Evolutionary conservation across 1,140 invertebrate species (phyloP).

Genomic region (Zophobas atratus): DNA sequence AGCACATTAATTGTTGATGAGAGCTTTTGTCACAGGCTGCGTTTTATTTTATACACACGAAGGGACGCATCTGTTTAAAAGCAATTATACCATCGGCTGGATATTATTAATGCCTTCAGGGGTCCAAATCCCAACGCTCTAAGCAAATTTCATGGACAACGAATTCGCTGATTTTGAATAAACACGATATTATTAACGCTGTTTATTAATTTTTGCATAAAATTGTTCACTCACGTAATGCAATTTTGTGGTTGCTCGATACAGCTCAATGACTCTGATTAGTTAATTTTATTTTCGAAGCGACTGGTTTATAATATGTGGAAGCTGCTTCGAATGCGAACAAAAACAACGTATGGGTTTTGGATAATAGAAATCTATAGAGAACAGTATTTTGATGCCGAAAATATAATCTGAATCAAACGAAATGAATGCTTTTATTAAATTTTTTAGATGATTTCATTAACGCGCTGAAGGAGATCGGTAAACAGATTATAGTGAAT

Average conservation of each 20-base stretch:
- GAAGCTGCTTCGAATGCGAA: too few relatives aligned
- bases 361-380: too few relatives aligned
- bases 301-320: too few relatives aligned
- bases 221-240: slow-evolving; percentile 12
- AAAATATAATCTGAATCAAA: too few relatives aligned
- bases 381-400: too few relatives aligned
- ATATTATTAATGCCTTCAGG: slow-evolving; percentile 40
- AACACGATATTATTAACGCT: slow-evolving; percentile 35
- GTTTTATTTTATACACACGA: slow-evolving; percentile 42
- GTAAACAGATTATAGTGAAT: too few relatives aligned
- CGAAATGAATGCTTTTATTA: too few relatives aligned
- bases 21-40: slow-evolving; percentile 39
- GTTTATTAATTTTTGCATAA: slow-evolving; percentile 32
- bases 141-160: slow-evolving; percentile 39
- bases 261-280: background rate
- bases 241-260: slow-evolving; percentile 2
- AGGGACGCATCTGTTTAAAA: slow-evolving; percentile 37
- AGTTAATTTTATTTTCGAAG: background rate
- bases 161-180: slow-evolving; percentile 33
- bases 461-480: too few relatives aligned
- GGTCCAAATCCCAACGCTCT: slow-evolving; percentile 32
- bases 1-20: slow-evolving; percentile 40
- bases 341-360: too few relatives aligned
- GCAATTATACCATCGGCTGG: slow-evolving; percentile 39
- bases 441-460: too few relatives aligned